Base-by-base conservation (phyloP, 2,797 vertebrate genomes). In the Diplodus puntazzo region DNA sequence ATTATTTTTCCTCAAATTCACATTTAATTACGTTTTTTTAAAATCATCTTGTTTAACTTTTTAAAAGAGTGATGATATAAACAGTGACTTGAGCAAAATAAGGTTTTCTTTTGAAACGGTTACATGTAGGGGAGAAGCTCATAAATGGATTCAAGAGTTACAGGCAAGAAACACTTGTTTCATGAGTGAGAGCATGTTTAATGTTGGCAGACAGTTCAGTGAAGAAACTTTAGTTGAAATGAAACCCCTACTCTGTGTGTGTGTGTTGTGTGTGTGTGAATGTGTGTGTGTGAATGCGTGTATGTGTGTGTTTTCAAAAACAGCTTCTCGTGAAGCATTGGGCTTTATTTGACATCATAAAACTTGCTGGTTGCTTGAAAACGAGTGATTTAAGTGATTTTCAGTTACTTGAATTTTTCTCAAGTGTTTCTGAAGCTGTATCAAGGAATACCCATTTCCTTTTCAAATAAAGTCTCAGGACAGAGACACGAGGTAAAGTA, bases 1-100 rank as follows among this genome's bases (percentile, higher is more conserved):
- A 12, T 67, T 68, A 11, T 75, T 69, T 72, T 79, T 66, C 20
- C 42, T 50, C 23, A 52, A 57, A 80, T 65, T 70, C 71, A 63
- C 34, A 73, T 20, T 61, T 18, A 73, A 53, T 59, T 54, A 13
- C 9, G 53, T 34, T 59, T 39, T 60, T 52, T 52, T 45, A 11
- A 59, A 39, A 7, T n/a, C 25, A 62, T 25, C 5, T 52, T 20
- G 42, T 34, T 54, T 12, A 46, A 30, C 39, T 59, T 63, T 25
- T 60, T 46, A 5, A 46, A 58, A 49, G 39, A 18, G 39, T 46
- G 34, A 55, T 49, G 16, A 55, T 57, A 50, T 54, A 21, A 45
- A 50, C 43, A 50, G 18, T n/a, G 49, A 50, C n/a, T 21, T n/a
- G n/a, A 52, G 12, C 11, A 52, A 21, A 11, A 21, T 11, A 21